Base-by-base conservation (phyloP, 2,797 vertebrate genomes). In the Neosalanx taihuensis region DNA sequence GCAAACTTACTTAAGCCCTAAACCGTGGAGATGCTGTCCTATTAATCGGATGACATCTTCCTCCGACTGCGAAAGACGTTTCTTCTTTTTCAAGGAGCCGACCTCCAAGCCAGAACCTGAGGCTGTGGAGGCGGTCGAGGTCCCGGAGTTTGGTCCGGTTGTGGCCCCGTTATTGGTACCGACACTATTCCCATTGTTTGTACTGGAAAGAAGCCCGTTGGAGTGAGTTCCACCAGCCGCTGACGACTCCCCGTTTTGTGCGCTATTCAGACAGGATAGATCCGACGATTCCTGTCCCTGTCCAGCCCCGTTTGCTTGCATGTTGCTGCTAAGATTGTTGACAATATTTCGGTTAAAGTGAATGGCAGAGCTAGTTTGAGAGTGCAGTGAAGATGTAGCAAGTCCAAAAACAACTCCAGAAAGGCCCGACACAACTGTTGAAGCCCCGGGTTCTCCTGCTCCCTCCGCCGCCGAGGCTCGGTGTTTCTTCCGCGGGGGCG, bases 401-500 rank as follows among this genome's bases (percentile, higher is more conserved):
- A 94, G 91, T 91, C 90, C 92, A 61, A 90, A 51, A 72, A 92
- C 87, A 85, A 91, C 91, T 88, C 93, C 92, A 86, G 92, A 87
- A 81, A 95, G 94, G 95, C 95, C 95, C 93, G 94, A 92, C 87
- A 92, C 90, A 89, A 92, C 91, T 84, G 94, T 89, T 90, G 95
- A 96, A 94, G 94, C 96, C 95, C 95, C 96, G 94, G 95, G 93
- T 95, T 97, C 96, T 96, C 95, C 96, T 96, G 93, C 96, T 95
- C 94, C 96, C 96, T 96, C 96, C 95, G 94, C 96, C 96, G 95
- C 96, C 95, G 96, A 96, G 94, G 96, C 95, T 96, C 96, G 96
- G 95, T 95, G 95, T 94, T 97, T 98, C 94, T 99, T 99, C 95
- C 96, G 96, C 96, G 96, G 96, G 96, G 95, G 97, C 97, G 96